Conservation (phyloP, 2,888 invertebrate species). For the Eupithecia subfuscata region DNA sequence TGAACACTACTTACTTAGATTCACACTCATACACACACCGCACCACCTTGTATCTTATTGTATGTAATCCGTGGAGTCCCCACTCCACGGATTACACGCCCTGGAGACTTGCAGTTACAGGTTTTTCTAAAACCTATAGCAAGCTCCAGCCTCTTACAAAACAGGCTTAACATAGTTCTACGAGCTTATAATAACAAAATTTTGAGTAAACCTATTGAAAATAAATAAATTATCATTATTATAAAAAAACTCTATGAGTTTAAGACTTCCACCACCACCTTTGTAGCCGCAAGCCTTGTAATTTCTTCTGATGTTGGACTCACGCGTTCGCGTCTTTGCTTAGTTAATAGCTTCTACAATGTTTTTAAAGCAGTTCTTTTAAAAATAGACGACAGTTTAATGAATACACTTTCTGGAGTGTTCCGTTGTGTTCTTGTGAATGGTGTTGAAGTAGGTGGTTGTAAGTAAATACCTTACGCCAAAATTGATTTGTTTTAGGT, state of each 20-base stretch:
- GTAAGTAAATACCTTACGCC: neutral
- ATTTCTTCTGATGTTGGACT: constrained; percentile 70
- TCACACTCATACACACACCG: too few relatives aligned
- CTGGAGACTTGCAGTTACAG: too few relatives aligned
- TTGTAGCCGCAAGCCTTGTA: constrained; percentile 61
- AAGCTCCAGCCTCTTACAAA: too few relatives aligned
- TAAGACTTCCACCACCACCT: constrained; percentile 47
- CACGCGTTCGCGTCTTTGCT: constrained; percentile 57
- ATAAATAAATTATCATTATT: too few relatives aligned
- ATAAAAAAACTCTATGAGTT: constrained; percentile 4
- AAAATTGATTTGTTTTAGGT: neutral
- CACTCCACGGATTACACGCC: too few relatives aligned
- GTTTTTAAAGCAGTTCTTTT: constrained; percentile 27
- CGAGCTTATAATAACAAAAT: too few relatives aligned
- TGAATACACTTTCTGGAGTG: neutral
- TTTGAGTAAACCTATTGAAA: too few relatives aligned
- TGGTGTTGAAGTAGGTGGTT: neutral
- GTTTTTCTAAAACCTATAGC: too few relatives aligned
- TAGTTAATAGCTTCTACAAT: constrained; percentile 53
- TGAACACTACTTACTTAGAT: too few relatives aligned
- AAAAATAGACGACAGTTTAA: constrained; percentile 1
- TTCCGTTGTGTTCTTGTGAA: neutral
- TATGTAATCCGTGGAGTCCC: too few relatives aligned
- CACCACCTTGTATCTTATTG: too few relatives aligned
- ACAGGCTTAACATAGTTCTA: too few relatives aligned